Base-by-base conservation (phyloP, 2,113 vertebrate genomes). In the Oophaga pumilio region DNA sequence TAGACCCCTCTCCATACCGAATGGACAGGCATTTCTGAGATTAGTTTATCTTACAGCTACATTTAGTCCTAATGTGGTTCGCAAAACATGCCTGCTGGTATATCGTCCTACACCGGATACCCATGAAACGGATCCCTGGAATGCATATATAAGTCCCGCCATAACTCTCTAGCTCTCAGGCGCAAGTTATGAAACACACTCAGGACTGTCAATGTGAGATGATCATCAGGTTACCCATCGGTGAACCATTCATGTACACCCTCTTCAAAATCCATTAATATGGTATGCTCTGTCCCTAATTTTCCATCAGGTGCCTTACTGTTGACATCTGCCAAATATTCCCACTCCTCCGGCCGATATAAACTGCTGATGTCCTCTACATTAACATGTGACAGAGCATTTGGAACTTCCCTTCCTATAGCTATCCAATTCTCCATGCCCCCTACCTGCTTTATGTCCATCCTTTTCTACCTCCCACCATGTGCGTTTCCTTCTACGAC, bases 31-130 rank as follows among this genome's bases (percentile, higher is more conserved):
- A 69, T 69, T 13, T 43, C 20, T 6, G 22, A 64, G 62, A 8
- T 28, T 33, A 28, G 68, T 33, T 26, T 73, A 17, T 83, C 50
- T 49, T 69, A 24, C 22, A 68, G 66, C 49, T 15, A 53, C 43
- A 66, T 83, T 53, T 49, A 69, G 43, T 15, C 28, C 80, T 18
- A 56, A 80, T 62, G 6, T 60, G 78, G 62, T 79, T 80, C 4
- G 52, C 14, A 81, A 50, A 83, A 68, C 62, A 68, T 66, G 62
- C 81, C n/a, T 28, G 33, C 80, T 43, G 78, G 56, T 66, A 66
- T 60, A 66, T 66, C 18, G 15, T 18, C 22, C 80, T 68, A 82
- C 68, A 83, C 64, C n/a, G 59, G 81, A 83, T 52, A 50, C 62
- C 64, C 8, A 52, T 53, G 81, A 53, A 83, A 52, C 12, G 6